Base-by-base conservation (phyloP, 2,888 invertebrate species). In the Steinernema carpocapsae region DNA sequence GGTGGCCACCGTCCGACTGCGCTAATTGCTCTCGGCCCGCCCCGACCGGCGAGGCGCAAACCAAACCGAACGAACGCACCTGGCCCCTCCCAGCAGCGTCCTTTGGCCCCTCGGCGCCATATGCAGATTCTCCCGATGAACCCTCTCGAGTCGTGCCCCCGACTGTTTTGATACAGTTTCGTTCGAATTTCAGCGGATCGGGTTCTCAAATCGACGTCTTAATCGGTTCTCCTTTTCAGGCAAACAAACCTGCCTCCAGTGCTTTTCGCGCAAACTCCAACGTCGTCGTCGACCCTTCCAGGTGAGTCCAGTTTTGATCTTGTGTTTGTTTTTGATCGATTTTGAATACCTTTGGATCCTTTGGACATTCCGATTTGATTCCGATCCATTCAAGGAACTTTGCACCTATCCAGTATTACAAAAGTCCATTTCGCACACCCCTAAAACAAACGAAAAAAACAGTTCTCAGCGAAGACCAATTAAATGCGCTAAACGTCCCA, bases 61-160 rank as follows among this genome's bases (percentile, higher is more conserved):
- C 12, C 64, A 32, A 64, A 32, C 64, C 29, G 56, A 56, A 56
- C 29, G 56, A 56, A 56, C 64, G 32, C 64, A 64, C 64, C 64
- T 64, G 64, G 64, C 64, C 32, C 64, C 64, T 64, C 64, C 64
- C 64, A 64, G 64, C 48, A 2, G 48, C 17, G 17, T 17, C 32
- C 32, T 17, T 26, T 56, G 29, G 29, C 64, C 64, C 1, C 64
- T 24, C 32, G 64, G 32, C 14, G 26, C 48, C 56, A 56, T 19
- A 56, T 56, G 56, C 56, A 24, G 56, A 56, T 19, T 56, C 56
- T 26, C 37, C 10, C 37, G 37, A 37, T 26, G 56, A 12, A 6
- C 56, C 4, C 64, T 24, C 22, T 4, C 26, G 64, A 32, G 48
- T 19, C 48, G 48, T 14, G 48, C 19, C 43, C 43, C 48, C 37